Evolutionary conservation across 2,113 vertebrate species (phyloP).

Genomic region (Columba livia): DNA sequence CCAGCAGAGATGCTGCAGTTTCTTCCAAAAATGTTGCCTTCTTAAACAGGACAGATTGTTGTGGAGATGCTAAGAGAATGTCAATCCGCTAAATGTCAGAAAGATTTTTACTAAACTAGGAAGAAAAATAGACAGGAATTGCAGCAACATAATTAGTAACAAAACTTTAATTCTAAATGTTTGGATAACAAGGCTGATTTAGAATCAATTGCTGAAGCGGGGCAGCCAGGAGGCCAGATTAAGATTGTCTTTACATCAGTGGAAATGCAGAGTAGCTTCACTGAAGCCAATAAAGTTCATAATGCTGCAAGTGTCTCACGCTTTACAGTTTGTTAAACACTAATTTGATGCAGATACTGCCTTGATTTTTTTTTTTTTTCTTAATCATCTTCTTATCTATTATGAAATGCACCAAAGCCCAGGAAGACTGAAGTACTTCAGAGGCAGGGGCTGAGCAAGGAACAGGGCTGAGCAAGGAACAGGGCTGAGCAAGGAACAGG

Average conservation of each 20-base stretch:
- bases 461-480: background rate
- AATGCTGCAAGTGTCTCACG: background rate
- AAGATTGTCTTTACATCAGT: background rate
- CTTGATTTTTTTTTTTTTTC: background rate
- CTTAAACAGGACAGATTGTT: slow-evolving; percentile 58
- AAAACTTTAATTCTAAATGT: slow-evolving; percentile 33
- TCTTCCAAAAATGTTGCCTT: slow-evolving; percentile 53
- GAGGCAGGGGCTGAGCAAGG: background rate
- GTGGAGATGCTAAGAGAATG: slow-evolving; percentile 48
- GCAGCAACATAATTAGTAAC: slow-evolving; percentile 28
- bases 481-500: background rate
- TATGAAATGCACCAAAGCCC: background rate
- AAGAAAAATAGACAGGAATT: slow-evolving; percentile 50
- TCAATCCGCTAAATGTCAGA: slow-evolving; percentile 65
- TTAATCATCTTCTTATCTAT: background rate
- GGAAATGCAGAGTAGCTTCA: background rate
- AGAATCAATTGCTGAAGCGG: slow-evolving; percentile 23
- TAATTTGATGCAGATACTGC: background rate
- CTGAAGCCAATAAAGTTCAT: background rate
- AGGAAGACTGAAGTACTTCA: background rate
- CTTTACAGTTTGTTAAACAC: background rate
- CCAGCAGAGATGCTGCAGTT: slow-evolving; percentile 46
- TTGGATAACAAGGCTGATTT: slow-evolving; percentile 21
- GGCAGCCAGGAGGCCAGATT: background rate
- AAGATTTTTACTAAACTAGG: slow-evolving; percentile 52